Evolutionary conservation across 2,888 invertebrate species (phyloP), one percentile per base, ranked within the genome.

Genomic region (Morpho helenor): DNA sequence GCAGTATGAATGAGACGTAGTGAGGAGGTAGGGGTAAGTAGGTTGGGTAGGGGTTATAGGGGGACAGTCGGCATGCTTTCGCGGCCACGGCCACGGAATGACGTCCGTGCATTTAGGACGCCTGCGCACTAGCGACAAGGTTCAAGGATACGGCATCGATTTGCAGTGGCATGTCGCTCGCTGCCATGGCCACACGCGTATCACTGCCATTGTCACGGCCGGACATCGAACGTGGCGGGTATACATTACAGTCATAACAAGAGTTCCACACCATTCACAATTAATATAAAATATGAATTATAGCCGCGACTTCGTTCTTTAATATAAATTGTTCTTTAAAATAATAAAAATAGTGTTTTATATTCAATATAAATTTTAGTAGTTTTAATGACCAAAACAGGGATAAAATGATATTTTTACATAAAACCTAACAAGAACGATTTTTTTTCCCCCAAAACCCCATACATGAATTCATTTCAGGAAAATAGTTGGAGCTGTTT

Each of bases 121-220:
- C 84, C 81, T 86, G 87, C 80, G 75, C 65, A 76, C 63, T 63
- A 56, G 60, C 64, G 68, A 63, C 65, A 74, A 71, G 79, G 88
- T 87, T 90, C 89, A 90, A 87, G 89, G 89, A 82, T 84, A 76
- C 57, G 40, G 52, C 74, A 88, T 89, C 84, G 88, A 90, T 87
- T 79, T 77, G 40, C 74, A 83, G 80, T 81, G 74, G 72, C 61
- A 64, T 64, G 69, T 69, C 69, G 75, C 66, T 73, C 70, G 71
- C 75, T 77, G 80, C 82, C 80, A 82, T 66, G 80, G 79, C 68
- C 81, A 81, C 82, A 79, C 82, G 80, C 77, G 74, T 75, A 77
- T 82, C 81, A 60, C 41, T 66, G 66, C 61, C 82, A 84, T 73
- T 83, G 84, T 76, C 84, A 83, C 65, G 80, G 80, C 64, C 79